Conservation (phyloP, 2,888 invertebrate species). For the Hesperia comma region DNA sequence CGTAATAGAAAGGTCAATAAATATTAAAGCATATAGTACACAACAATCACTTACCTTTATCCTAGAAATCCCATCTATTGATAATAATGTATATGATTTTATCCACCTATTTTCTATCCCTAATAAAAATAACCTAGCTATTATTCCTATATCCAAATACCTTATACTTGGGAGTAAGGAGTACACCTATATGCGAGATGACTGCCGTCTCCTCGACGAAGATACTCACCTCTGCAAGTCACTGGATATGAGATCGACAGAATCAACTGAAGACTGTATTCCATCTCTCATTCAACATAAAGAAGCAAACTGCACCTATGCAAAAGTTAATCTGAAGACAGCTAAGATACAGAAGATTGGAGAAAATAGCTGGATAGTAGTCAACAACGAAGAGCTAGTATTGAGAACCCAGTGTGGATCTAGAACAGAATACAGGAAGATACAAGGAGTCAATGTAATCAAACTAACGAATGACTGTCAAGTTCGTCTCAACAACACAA, state of each 20-base stretch:
- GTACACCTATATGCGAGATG: constrained; percentile 30
- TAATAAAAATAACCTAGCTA: constrained; percentile 34
- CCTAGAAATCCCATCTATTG: constrained; percentile 7
- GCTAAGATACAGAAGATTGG: constrained; percentile 16
- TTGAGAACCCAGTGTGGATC: constrained; percentile 19
- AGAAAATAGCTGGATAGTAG: constrained; percentile 22
- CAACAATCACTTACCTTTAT: constrained; percentile 17
- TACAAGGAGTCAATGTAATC: constrained; percentile 26
- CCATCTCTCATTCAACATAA: background rate
- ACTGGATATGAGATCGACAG: constrained; percentile 12
- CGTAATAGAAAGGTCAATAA: constrained; percentile 17
- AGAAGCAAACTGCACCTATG: constrained; percentile 10
- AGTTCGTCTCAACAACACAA: constrained; percentile 12
- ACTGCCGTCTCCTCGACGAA: constrained; percentile 12
- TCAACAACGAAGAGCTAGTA: constrained; percentile 16
- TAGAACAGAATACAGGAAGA: constrained; percentile 19
- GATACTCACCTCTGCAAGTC: constrained; percentile 23
- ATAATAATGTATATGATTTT: constrained; percentile 21
- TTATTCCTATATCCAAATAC: constrained; percentile 38
- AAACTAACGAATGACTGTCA: constrained; percentile 21
- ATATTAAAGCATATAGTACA: constrained; percentile 23
- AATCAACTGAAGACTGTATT: background rate
- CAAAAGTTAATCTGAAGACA: constrained; percentile 2
- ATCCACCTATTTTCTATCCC: constrained; percentile 37
- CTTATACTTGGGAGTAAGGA: constrained; percentile 40